Base-by-base conservation (phyloP, 2,113 vertebrate species). In the Sakesphorus luctuosus region DNA sequence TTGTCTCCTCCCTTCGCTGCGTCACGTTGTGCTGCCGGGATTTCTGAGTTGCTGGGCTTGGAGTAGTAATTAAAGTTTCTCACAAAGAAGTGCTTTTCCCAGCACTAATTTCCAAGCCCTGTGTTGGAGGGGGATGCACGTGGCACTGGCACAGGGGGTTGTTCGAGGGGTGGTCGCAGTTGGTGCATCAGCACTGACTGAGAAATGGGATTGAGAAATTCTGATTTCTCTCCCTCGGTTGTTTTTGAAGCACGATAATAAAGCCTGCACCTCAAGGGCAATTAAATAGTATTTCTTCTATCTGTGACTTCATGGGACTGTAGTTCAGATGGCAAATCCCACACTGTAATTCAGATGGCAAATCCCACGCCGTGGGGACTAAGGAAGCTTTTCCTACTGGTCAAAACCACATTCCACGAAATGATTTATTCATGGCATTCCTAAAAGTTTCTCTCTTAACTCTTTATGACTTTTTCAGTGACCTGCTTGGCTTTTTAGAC, bases 321-420 rank as follows among this genome's bases (percentile, higher is more conserved):
- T 77, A 36, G 44, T 67, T 84, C 36, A 12, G 38, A 3, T 56
- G 63, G 19, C 72, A 62, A 7, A 40, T 79, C 78, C 53, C 62
- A 61, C 62, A 7, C 44, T 23, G 29, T 65, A 33, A 81, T 77
- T 84, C 40, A 20, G 28, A 5, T 58, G 63, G 21, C 71, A 58
- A 14, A 72, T 84, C n/a, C 40, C n/a, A 20, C 0, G 1, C 43
- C 19, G 2, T 4, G 40, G 28, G 19, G 14, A 21, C 59, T 40
- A 5, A 43, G 59, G 49, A 43, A 58, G 13, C 63, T 95, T 88
- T 75, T 84, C n/a, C 53, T 55, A 0, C 23, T 21, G 55, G 16
- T 59, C 55, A 12, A 35, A 50, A 4, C 9, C 28, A 2, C 0
- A 0, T 68, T 80, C 69, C 28, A 12, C 25, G 16, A 16, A 63